Percentiles rank a stretch among this genome's conserved stretches.
These are phyloP conservation scores for Ennomos erosarius DNA, from an alignment of 2,888 invertebrate genomes.

Conservation along the genomic window DNA sequence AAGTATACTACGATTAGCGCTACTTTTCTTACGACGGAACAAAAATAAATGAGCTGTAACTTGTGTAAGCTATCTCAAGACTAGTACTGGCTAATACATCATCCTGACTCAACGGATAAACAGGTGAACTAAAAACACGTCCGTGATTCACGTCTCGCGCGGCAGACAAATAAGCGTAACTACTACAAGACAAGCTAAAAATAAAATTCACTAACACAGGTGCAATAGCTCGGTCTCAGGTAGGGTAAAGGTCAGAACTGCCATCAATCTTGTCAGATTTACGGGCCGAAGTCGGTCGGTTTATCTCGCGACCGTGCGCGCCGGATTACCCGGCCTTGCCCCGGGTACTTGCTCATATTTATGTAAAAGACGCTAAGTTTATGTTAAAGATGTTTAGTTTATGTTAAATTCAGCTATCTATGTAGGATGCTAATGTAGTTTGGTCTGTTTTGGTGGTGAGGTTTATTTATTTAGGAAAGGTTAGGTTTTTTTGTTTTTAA, in stretches of 20 bases:
- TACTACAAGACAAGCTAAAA: constrained; percentile 24
- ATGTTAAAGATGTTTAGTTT: constrained; percentile 29
- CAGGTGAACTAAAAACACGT: no score
- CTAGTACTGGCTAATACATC: no score
- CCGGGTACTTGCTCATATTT: constrained; percentile 34
- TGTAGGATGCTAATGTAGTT: constrained; percentile 8
- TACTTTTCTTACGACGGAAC: no score
- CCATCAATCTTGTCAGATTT: constrained; percentile 78
- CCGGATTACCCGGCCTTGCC: constrained; percentile 47
- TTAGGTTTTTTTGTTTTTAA: no score
- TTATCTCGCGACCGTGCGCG: constrained; percentile 63
- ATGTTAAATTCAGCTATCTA: constrained; percentile 28
- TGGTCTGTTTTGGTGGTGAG: constrained; percentile 6
- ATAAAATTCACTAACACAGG: constrained; percentile 44
- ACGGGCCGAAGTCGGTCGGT: constrained; percentile 55
- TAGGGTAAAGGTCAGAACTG: constrained; percentile 56
- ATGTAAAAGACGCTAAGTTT: constrained; percentile 30
- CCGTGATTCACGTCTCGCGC: no score
- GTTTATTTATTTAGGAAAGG: no score
- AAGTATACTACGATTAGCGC: no score
- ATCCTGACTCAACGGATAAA: no score
- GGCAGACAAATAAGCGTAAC: not conserved
- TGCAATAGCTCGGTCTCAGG: constrained; percentile 52
- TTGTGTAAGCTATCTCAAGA: no score
- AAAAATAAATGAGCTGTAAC: no score